Evolutionary conservation across 1,140 invertebrate genomes (phyloP).

Genomic region (Camponotus vicinus): DNA sequence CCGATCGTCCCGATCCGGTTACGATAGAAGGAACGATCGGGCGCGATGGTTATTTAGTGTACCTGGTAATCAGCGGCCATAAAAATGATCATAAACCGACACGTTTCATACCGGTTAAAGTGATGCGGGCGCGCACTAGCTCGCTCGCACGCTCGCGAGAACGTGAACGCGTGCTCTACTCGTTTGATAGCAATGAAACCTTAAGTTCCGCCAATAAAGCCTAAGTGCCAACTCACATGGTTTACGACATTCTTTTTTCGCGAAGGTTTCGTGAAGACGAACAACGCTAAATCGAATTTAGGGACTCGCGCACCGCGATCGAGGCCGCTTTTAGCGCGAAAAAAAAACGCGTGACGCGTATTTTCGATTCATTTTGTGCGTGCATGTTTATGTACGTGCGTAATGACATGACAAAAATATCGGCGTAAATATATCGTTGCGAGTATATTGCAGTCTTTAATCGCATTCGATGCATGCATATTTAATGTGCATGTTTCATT

Average conservation of each 20-base stretch:
- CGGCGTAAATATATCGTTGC: neutral
- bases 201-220: constrained; percentile 73
- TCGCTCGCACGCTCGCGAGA: neutral
- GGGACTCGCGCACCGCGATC: neutral
- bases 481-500: constrained; percentile 1
- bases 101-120: constrained; percentile 70
- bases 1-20: constrained; percentile 77
- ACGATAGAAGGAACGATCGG: constrained; percentile 74
- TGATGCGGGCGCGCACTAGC: neutral
- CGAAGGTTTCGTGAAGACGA: constrained; percentile 27
- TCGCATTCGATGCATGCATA: neutral
- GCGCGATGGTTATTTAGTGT: constrained; percentile 79
- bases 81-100: constrained; percentile 81
- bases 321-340: neutral
- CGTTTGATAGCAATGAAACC: constrained; percentile 75
- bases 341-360: neutral
- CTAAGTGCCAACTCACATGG: constrained; percentile 72
- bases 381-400: neutral
- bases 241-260: constrained; percentile 66
- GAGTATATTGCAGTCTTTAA: neutral
- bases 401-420: constrained; percentile 23
- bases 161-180: constrained; percentile 30
- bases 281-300: constrained; percentile 63
- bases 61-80: constrained; percentile 81
- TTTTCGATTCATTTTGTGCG: neutral